Percentiles rank a stretch among this genome's conserved stretches.
These are phyloP conservation scores for Spicauda simplicius DNA, from an alignment of 2,888 invertebrate genomes.

Conservation along the genomic window DNA sequence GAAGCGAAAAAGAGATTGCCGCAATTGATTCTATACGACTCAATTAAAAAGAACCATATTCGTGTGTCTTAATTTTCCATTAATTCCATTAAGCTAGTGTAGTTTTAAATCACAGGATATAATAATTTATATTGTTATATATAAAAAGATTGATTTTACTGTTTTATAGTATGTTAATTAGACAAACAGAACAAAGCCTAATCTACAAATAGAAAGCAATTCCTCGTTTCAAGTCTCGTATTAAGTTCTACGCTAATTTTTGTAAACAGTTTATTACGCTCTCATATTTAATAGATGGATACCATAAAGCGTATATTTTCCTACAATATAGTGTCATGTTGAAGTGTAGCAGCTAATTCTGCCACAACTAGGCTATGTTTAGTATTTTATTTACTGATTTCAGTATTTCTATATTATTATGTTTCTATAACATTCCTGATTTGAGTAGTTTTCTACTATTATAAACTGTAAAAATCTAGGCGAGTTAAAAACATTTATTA, in stretches of 20 bases:
- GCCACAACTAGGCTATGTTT: neutral
- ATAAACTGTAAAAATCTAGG: constrained; percentile 6
- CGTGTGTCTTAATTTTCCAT: too few species aligned
- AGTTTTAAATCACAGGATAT: too few species aligned
- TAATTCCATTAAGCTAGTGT: too few species aligned
- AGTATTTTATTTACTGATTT: neutral
- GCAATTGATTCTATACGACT: too few species aligned
- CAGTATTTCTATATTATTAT: neutral
- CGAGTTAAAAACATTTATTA: constrained; percentile 1
- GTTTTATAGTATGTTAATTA: too few species aligned
- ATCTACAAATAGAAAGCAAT: neutral
- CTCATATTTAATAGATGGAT: neutral
- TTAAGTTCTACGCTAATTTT: neutral
- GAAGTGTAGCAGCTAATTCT: neutral
- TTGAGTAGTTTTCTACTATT: constrained; percentile 6
- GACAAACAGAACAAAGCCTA: too few species aligned
- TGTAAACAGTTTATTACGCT: neutral
- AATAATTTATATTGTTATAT: too few species aligned
- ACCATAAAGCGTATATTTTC: neutral
- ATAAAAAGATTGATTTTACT: too few species aligned
- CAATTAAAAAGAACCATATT: too few species aligned
- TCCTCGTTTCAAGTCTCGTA: neutral
- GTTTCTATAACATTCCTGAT: neutral
- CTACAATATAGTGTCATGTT: neutral
- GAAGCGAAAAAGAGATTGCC: too few species aligned